Evolutionary conservation across 2,797 vertebrate species (phyloP).

Genomic region (Acipenser oxyrinchus): DNA sequence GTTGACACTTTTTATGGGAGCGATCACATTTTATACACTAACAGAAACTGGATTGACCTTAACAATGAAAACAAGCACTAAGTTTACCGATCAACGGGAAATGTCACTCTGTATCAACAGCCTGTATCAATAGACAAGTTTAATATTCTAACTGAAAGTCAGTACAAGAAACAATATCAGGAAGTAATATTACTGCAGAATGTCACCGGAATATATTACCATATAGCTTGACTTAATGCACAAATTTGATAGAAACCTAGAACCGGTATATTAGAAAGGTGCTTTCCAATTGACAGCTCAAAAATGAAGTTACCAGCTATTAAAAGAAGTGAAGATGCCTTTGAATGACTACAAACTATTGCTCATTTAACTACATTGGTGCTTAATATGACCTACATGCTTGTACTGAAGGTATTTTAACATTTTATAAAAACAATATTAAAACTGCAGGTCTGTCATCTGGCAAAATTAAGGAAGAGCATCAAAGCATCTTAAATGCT

Average conservation of each 20-base stretch:
- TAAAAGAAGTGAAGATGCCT: too few relatives aligned
- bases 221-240: conserved; percentile 9
- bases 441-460: too few relatives aligned
- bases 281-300: conserved; percentile 12
- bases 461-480: too few relatives aligned
- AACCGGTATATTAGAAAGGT: conserved; percentile 20
- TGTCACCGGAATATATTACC: conserved; percentile 48
- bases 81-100: conserved; percentile 46
- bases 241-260: conserved; percentile 14
- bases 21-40: conserved; percentile 26
- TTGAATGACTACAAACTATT: too few relatives aligned
- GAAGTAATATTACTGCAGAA: conserved; percentile 44
- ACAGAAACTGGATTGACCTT: conserved; percentile 45
- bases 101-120: conserved; percentile 44
- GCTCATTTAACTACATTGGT: too few relatives aligned
- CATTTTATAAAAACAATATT: too few relatives aligned
- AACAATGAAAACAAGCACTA: conserved; percentile 33
- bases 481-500: too few relatives aligned
- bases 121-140: conserved; percentile 34
- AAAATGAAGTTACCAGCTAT: too few relatives aligned
- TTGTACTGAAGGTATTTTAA: too few relatives aligned
- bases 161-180: conserved; percentile 49
- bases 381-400: too few relatives aligned
- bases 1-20: conserved; percentile 2
- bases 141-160: conserved; percentile 44